Evolutionary conservation across 1,140 invertebrate genomes (phyloP), one percentile per base, ranked within the genome.

Genomic region (Heliothis virescens): DNA sequence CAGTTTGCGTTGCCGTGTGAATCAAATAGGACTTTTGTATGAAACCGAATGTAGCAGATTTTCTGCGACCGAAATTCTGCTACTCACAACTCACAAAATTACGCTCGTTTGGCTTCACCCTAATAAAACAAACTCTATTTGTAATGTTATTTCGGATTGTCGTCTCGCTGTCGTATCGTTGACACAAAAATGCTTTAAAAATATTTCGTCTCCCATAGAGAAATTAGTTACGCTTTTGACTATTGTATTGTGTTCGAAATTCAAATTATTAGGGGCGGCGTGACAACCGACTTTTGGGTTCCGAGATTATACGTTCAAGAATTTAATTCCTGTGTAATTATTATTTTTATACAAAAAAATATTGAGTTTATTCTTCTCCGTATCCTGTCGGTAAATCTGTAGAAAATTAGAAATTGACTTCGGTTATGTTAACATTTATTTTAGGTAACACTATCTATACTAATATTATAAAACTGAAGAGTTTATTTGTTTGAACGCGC

Each of bases 171-270:
- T 85, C 83, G 84, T 85, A 60, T 88, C 84, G 85, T 82, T 13
- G 34, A 75, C 12, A 69, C 1, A 79, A 83, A 89, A 85, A 52
- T 13, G 7, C 26, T 12, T 55, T 9, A 26, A 53, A 21, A 47
- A 48, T 71, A 29, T 57, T 18, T 78, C 74, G 82, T 71, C 85
- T 85, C 84, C 83, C 85, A 88, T 84, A 86, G 76, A 80, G 76
- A 85, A 88, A 90, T 90, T 89, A 89, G 89, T 87, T 80, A 86
- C 86, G 87, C 84, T 84, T 85, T 87, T 88, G 83, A 79, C 81
- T 81, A 74, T 78, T 29, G 73, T 81, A 85, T 87, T 85, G 87
- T 88, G 71, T 83, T 83, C 84, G 76, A 82, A 85, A 85, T 87
- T 87, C 79, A 86, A 90, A 89, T 86, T 85, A 87, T 85, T 86